A percentile compares a stretch with the other conserved stretches of the same genome.
Evolutionary conservation across 2,888 invertebrate species (phyloP).

Genomic region (Aporophyla lueneburgensis): DNA sequence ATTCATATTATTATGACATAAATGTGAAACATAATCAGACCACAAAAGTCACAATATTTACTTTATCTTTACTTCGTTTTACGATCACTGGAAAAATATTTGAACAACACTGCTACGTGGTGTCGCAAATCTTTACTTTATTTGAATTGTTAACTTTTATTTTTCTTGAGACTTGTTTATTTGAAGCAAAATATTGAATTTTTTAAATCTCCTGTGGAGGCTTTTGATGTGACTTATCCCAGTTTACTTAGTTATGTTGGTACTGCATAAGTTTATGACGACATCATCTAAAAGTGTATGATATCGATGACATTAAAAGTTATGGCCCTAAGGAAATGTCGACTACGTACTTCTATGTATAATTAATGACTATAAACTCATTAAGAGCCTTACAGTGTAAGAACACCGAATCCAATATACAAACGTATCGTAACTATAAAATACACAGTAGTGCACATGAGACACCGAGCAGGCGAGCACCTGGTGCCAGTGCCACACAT

Average conservation of each 20-base stretch:
- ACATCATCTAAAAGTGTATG: neutral
- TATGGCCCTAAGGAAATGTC: neutral
- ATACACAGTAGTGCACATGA: neutral
- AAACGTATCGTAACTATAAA: constrained; percentile 2
- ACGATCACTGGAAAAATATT: constrained; percentile 74
- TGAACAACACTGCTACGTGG: constrained; percentile 69
- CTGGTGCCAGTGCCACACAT: constrained; percentile 70
- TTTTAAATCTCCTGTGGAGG: constrained; percentile 42
- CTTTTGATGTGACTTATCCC: constrained; percentile 24
- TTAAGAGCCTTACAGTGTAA: constrained; percentile 32
- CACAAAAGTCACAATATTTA: constrained; percentile 74
- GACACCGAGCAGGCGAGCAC: constrained; percentile 42
- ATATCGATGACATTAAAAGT: constrained; percentile 17
- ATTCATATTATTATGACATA: constrained; percentile 56
- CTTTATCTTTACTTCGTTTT: constrained; percentile 75
- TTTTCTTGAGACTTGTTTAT: constrained; percentile 56
- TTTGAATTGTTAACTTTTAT: constrained; percentile 68
- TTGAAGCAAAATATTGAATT: constrained; percentile 42
- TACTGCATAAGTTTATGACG: constrained; percentile 7
- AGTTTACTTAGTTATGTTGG: constrained; percentile 17
- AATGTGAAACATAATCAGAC: constrained; percentile 67
- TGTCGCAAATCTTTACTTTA: constrained; percentile 73
- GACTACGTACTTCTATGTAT: neutral
- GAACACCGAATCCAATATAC: neutral
- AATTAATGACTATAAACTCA: constrained; percentile 20